These are phyloP conservation scores for Graphium colonna DNA, from an alignment of 2,888 invertebrate species.

Conservation along the genomic window DNA sequence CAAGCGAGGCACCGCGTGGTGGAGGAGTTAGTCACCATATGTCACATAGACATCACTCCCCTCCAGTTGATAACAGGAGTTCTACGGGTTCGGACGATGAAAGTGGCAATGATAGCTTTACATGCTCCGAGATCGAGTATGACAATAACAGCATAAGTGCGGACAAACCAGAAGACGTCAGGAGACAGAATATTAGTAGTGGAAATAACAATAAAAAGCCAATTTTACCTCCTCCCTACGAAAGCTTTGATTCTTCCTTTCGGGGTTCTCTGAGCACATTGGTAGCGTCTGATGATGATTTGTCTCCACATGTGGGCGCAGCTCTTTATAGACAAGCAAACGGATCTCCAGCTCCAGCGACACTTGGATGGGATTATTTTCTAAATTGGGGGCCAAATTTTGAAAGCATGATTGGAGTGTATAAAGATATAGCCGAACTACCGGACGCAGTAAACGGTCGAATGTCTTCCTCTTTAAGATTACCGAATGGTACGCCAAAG, in stretches of 20 bases:
- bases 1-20: slow-evolving; percentile 88
- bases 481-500: slow-evolving; percentile 89
- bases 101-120: slow-evolving; percentile 97
- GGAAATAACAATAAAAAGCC: slow-evolving; percentile 81
- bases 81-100: slow-evolving; percentile 92
- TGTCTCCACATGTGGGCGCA: slow-evolving; percentile 89
- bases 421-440: slow-evolving; percentile 96
- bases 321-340: slow-evolving; percentile 88
- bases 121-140: slow-evolving; percentile 98
- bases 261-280: slow-evolving; percentile 95
- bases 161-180: slow-evolving; percentile 85
- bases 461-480: slow-evolving; percentile 85
- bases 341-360: slow-evolving; percentile 88
- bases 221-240: slow-evolving; percentile 88
- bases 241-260: slow-evolving; percentile 96
- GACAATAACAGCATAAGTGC: slow-evolving; percentile 93
- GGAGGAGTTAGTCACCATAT: slow-evolving; percentile 84
- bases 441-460: slow-evolving; percentile 90
- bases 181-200: slow-evolving; percentile 78
- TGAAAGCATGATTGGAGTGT: slow-evolving; percentile 96
- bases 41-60: slow-evolving; percentile 86
- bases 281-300: slow-evolving; percentile 95
- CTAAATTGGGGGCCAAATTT: slow-evolving; percentile 98
- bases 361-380: slow-evolving; percentile 95
- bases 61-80: slow-evolving; percentile 86